phyloP scores from a whole-genome alignment of 2,888 invertebrate species.

The Drosophila vallismaia region DNA sequence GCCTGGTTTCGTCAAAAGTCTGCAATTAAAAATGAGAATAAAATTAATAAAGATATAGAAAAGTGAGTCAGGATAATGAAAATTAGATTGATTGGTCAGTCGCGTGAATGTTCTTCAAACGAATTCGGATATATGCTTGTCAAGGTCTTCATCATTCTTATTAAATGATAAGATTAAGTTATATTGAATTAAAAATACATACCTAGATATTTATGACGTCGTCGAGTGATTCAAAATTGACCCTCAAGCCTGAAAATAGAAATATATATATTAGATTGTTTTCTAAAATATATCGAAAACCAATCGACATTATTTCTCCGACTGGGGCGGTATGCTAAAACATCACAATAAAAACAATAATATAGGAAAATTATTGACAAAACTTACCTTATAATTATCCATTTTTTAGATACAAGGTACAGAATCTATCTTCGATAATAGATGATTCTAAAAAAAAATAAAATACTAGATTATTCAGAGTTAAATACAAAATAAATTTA shows the following conservation, averaged over 20 bases:
- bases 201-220: conserved; percentile 28
- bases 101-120: conserved; percentile 44
- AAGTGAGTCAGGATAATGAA: conserved; percentile 1
- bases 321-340: conserved; percentile 55
- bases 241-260: neutral
- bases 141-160: conserved; percentile 35
- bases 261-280: too few species aligned
- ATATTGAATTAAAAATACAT: neutral
- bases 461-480: neutral
- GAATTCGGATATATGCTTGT: conserved; percentile 59
- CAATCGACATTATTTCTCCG: conserved; percentile 55
- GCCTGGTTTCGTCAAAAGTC: conserved; percentile 1
- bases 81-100: conserved; percentile 36
- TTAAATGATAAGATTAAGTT: neutral
- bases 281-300: conserved; percentile 12
- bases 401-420: neutral
- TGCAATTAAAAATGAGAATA: conserved; percentile 34
- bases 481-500: neutral
- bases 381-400: conserved; percentile 25
- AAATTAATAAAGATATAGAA: neutral
- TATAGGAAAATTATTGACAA: neutral
- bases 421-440: neutral
- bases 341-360: conserved; percentile 29
- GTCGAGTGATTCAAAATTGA: neutral
- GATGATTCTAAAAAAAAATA: neutral